phyloP scores from a whole-genome alignment of 2,113 vertebrate genomes.

The Mirounga angustirostris region DNA sequence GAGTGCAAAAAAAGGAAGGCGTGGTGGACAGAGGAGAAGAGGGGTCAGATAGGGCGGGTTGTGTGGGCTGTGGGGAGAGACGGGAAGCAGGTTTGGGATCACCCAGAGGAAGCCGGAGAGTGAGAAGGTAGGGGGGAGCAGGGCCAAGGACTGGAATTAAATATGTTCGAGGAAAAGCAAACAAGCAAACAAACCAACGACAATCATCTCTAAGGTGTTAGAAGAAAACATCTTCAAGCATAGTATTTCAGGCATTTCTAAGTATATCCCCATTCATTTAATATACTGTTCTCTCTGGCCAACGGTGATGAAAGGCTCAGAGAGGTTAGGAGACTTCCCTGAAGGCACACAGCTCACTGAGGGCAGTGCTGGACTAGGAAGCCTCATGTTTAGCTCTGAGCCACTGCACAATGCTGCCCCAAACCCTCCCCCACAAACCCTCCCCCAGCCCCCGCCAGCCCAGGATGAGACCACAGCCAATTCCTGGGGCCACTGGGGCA shows the following conservation, averaged over 20 bases:
- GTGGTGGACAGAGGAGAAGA: not conserved
- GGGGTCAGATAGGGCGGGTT: not conserved
- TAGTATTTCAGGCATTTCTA: not conserved
- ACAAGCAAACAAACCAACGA: not conserved
- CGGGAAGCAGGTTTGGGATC: not conserved
- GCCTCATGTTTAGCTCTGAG: not conserved
- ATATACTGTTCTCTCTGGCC: not conserved
- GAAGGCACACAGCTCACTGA: not conserved
- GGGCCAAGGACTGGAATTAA: not conserved
- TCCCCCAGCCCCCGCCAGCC: fast-evolving
- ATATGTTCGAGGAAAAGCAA: not conserved
- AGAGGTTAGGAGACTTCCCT: not conserved
- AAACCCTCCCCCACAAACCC: not conserved
- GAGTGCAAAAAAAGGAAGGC: too few relatives aligned
- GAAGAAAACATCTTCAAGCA: not conserved
- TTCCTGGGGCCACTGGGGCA: not conserved
- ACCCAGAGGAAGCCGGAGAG: not conserved
- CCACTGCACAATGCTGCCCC: too few relatives aligned
- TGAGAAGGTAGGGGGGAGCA: not conserved
- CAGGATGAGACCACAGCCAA: fast-evolving
- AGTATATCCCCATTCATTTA: not conserved
- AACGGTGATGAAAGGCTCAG: not conserved
- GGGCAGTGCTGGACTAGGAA: not conserved
- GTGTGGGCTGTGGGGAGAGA: fast-evolving
- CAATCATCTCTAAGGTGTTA: not conserved